These are phyloP conservation scores for Myotis vivesi DNA, from an alignment of 2,797 vertebrate species.

Conservation along the genomic window DNA sequence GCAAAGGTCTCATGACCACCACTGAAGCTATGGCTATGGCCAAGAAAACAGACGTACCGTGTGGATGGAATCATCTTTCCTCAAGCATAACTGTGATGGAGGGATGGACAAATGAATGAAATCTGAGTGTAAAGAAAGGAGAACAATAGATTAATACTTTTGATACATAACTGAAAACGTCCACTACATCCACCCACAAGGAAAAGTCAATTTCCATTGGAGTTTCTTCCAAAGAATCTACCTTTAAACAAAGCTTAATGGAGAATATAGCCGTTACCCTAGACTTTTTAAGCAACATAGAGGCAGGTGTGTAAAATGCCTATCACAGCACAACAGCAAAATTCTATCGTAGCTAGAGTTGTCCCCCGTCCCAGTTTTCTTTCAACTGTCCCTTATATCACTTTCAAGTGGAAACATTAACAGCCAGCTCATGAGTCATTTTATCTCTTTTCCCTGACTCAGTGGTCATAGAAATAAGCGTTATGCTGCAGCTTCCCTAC, in stretches of 20 bases:
- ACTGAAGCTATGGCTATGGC: background rate
- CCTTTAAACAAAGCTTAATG: background rate
- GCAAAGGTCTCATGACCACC: background rate
- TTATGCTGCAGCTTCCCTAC: accelerated
- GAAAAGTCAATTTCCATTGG: background rate
- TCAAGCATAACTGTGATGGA: background rate
- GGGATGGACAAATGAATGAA: background rate
- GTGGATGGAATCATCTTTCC: background rate
- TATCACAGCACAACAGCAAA: background rate
- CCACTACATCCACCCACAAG: background rate
- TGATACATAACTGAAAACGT: background rate
- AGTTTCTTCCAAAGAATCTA: background rate
- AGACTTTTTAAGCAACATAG: background rate
- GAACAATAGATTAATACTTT: background rate
- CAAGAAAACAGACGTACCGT: background rate
- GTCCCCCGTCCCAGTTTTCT: background rate
- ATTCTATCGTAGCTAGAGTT: background rate
- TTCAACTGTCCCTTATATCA: background rate
- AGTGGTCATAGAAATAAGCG: background rate
- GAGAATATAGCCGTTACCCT: background rate
- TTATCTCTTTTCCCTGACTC: background rate
- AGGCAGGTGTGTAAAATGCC: background rate
- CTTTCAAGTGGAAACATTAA: background rate
- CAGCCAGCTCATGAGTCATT: background rate
- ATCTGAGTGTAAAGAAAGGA: background rate